phyloP scores from a whole-genome alignment of 2,113 vertebrate species.

The Ictalurus punctatus region DNA sequence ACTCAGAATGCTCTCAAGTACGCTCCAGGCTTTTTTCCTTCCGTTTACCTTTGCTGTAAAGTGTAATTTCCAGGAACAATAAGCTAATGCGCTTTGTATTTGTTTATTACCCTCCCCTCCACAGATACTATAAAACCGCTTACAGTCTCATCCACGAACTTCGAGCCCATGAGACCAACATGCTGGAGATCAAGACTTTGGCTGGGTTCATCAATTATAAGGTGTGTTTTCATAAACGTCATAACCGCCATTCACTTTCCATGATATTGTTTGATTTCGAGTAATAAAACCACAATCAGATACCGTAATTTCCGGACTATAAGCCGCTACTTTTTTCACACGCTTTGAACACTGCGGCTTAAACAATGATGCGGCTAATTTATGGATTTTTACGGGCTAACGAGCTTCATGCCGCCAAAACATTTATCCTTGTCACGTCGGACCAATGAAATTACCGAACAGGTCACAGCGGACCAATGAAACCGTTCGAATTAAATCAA shows the following conservation, averaged over 20 bases:
- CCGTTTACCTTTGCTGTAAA: not conserved
- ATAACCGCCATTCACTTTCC: not conserved
- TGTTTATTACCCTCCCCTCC: not conserved
- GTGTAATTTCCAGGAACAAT: not conserved
- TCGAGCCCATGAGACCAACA: constrained; percentile 95
- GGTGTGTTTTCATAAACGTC: constrained; percentile 68
- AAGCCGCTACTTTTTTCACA: too few species aligned
- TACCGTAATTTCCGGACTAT: not conserved
- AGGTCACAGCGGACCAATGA: too few species aligned
- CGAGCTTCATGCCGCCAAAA: too few species aligned
- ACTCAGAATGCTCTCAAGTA: constrained; percentile 97
- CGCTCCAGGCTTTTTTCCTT: constrained; percentile 70
- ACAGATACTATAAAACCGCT: constrained; percentile 91
- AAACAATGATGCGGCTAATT: too few species aligned
- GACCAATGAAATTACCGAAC: too few species aligned
- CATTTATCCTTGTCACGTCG: too few species aligned
- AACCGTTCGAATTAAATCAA: too few species aligned
- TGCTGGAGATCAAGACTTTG: constrained; percentile 98
- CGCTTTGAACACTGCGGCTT: too few species aligned
- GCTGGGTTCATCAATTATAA: constrained; percentile 99
- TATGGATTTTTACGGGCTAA: too few species aligned
- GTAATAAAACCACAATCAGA: not conserved
- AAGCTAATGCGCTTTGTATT: not conserved
- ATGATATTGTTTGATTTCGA: not conserved
- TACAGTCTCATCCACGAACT: constrained; percentile 95